These are phyloP conservation scores for Encarsia formosa DNA, from an alignment of 2,888 invertebrate genomes.

Conservation along the genomic window DNA sequence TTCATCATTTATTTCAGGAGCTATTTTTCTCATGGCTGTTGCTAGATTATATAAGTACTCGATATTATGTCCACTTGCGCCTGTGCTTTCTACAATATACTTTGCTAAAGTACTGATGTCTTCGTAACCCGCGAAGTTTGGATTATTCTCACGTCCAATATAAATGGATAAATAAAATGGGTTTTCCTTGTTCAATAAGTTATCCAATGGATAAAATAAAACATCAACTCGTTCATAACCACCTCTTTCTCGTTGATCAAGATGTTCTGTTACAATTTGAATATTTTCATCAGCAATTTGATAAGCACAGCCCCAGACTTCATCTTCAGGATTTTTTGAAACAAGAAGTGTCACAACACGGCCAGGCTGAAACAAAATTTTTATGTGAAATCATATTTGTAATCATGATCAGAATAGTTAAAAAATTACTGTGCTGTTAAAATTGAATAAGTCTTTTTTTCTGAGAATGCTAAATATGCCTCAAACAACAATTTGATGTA, in stretches of 20 bases:
- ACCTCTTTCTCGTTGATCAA: constrained; percentile 89
- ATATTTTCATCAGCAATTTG: constrained; percentile 70
- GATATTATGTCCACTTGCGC: constrained; percentile 85
- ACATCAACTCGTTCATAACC: constrained; percentile 76
- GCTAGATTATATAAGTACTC: constrained; percentile 89
- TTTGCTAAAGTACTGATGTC: constrained; percentile 72
- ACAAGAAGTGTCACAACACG: constrained; percentile 82
- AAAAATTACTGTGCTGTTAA: too few species aligned
- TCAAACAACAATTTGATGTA: too few species aligned
- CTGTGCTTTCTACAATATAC: constrained; percentile 69
- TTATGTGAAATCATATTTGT: too few species aligned
- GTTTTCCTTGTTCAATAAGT: constrained; percentile 39
- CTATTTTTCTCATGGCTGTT: constrained; percentile 69
- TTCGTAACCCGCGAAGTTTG: constrained; percentile 75
- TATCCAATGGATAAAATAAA: constrained; percentile 63
- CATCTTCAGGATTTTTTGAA: constrained; percentile 57
- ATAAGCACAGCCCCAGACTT: constrained; percentile 91
- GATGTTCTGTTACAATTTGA: constrained; percentile 68
- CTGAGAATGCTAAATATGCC: too few species aligned
- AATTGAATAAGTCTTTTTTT: too few species aligned
- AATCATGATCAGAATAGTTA: too few species aligned
- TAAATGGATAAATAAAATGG: constrained; percentile 74
- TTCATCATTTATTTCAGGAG: constrained; percentile 68
- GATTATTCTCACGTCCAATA: constrained; percentile 77
- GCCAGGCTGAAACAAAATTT: constrained; percentile 65